Base-by-base conservation (phyloP, 2,113 vertebrate genomes). In the Nesogale talazaci region DNA sequence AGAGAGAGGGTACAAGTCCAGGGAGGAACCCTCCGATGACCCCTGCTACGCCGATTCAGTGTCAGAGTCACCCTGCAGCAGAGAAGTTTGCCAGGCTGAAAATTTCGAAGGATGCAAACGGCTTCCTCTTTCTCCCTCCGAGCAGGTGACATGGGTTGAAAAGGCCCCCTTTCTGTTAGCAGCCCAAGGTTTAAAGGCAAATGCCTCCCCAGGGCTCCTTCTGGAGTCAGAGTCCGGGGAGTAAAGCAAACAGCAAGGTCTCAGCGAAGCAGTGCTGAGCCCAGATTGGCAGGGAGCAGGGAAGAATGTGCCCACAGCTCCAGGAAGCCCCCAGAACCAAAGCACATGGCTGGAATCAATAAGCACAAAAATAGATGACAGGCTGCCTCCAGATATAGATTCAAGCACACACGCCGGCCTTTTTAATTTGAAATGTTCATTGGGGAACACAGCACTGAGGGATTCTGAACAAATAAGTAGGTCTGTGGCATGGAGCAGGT, bases 401-500 rank as follows among this genome's bases (percentile, higher is more conserved):
- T 69, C 34, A 61, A 88, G 85, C 59, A 92, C 27, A 61, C 6
- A 76, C 1, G 23, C 61, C 76, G 79, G 56, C 38, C 40, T 67
- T 84, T 83, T 86, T 84, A 83, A 75, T 72, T 59, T 52, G 76
- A 67, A 91, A 86, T 61, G 34, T 72, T 89, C 86, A 86, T 4
- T 90, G 76, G 65, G 40, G 78, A 83, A 72, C 27, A 29, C 16
- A 83, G 31, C n/a, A 31, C 36, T 78, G 36, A 78, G 61, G 67
- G 90, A 86, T 83, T 80, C 93, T 90, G 59, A 90, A 77, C 38
- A 57, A 61, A 59, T 34, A 88, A 59, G 63, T 72, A 63, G 56
- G 76, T 91, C 29, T 46, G 79, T 94, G 74, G 57, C 80, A 86
- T 0, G 4, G 23, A 85, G 1, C 67, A 56, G 6, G 61, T 81